phyloP scores from a whole-genome alignment of 2,888 invertebrate species.

The Lepidochrysops patricia region DNA sequence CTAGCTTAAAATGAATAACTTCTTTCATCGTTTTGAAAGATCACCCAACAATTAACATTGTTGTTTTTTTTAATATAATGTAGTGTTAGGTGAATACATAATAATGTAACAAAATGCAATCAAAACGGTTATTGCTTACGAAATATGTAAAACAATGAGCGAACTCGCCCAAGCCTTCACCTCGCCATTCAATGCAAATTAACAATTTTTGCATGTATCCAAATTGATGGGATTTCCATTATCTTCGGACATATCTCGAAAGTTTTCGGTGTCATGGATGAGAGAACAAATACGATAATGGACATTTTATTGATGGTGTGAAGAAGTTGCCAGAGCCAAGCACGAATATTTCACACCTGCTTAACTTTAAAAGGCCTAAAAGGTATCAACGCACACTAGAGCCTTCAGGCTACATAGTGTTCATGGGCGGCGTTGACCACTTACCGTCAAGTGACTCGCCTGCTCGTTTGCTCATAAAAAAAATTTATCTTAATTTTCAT shows the following conservation, averaged over 20 bases:
- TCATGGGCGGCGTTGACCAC: too few species aligned
- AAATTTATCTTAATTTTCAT: too few species aligned
- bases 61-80: too few species aligned
- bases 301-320: neutral
- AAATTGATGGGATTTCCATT: slow-evolving; percentile 4
- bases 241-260: neutral
- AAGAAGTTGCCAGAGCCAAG: neutral
- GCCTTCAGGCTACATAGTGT: too few species aligned
- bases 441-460: too few species aligned
- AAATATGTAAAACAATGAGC: slow-evolving; percentile 1
- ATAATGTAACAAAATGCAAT: neutral
- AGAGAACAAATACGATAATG: neutral
- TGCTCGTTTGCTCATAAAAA: too few species aligned
- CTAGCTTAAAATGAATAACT: too few species aligned
- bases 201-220: neutral
- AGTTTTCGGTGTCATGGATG: neutral
- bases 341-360: too few species aligned
- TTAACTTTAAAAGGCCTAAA: too few species aligned
- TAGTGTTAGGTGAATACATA: neutral
- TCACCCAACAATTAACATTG: too few species aligned
- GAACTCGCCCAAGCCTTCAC: neutral
- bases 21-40: too few species aligned
- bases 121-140: neutral
- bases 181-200: slow-evolving; percentile 1
- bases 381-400: too few species aligned